These are phyloP conservation scores for Pangasius sanitwongsei DNA, from an alignment of 2,797 vertebrate species.

Conservation along the genomic window DNA sequence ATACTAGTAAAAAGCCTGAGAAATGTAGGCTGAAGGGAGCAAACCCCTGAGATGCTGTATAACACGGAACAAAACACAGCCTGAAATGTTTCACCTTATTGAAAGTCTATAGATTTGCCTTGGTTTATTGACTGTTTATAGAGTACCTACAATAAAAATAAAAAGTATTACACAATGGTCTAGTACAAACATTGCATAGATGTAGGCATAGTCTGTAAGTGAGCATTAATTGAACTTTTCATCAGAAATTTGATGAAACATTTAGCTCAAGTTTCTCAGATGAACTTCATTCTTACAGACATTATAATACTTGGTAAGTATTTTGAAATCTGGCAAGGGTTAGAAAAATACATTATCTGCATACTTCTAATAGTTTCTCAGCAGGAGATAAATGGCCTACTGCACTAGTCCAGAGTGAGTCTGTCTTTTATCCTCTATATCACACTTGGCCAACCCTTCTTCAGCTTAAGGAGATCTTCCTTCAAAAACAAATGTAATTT, in stretches of 20 bases:
- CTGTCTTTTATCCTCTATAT: not conserved
- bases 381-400: not conserved
- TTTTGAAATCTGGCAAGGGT: not conserved
- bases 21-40: not conserved
- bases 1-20: not conserved
- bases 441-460: not conserved
- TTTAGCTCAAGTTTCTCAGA: not conserved
- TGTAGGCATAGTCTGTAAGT: not conserved
- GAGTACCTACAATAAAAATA: not conserved
- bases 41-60: not conserved
- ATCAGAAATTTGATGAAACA: not conserved
- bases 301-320: not conserved
- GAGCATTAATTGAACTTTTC: not conserved
- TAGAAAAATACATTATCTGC: not conserved
- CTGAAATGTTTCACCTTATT: not conserved
- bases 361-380: slow-evolving; percentile 14
- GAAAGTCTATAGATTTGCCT: not conserved
- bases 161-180: not conserved
- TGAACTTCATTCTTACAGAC: not conserved
- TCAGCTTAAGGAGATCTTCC: not conserved
- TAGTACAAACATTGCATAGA: not conserved
- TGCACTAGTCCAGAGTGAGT: not conserved
- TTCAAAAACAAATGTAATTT: not conserved
- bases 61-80: not conserved
- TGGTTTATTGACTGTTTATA: not conserved